A percentile compares a stretch with the other conserved stretches of the same genome.
phyloP scores from a whole-genome alignment of 1,140 invertebrate species.

The Lycorma delicatula region DNA sequence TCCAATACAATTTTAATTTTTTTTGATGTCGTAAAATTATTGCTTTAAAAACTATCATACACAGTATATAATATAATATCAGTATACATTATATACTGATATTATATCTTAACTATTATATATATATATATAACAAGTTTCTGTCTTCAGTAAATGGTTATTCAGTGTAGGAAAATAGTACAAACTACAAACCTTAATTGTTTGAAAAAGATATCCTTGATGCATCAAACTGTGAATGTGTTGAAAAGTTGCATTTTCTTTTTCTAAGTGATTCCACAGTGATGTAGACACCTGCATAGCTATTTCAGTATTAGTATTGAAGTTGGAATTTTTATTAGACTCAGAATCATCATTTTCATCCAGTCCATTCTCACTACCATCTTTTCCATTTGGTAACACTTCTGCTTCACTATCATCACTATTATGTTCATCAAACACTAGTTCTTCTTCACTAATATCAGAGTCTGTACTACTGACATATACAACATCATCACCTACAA shows the following conservation, averaged over 20 bases:
- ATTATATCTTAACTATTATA: too few species aligned
- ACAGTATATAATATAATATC: too few species aligned
- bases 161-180: too few species aligned
- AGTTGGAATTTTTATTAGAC: background rate
- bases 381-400: constrained; percentile 3
- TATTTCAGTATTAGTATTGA: background rate
- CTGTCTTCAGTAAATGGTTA: too few species aligned
- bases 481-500: constrained; percentile 23
- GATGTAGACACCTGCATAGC: background rate
- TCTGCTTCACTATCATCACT: constrained; percentile 36
- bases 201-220: constrained; percentile 20
- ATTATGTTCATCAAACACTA: constrained; percentile 35
- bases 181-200: constrained; percentile 25
- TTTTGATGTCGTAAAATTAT: too few species aligned
- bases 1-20: too few species aligned
- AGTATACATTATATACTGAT: too few species aligned
- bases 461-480: constrained; percentile 43
- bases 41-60: too few species aligned
- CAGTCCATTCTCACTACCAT: background rate
- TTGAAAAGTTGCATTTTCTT: constrained; percentile 11
- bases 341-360: constrained; percentile 5
- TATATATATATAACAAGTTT: too few species aligned
- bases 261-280: constrained; percentile 13
- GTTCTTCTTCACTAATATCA: constrained; percentile 41
- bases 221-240: constrained; percentile 19